Evolutionary conservation across 2,113 vertebrate genomes (phyloP).

Genomic region (Actenoides hombroni): DNA sequence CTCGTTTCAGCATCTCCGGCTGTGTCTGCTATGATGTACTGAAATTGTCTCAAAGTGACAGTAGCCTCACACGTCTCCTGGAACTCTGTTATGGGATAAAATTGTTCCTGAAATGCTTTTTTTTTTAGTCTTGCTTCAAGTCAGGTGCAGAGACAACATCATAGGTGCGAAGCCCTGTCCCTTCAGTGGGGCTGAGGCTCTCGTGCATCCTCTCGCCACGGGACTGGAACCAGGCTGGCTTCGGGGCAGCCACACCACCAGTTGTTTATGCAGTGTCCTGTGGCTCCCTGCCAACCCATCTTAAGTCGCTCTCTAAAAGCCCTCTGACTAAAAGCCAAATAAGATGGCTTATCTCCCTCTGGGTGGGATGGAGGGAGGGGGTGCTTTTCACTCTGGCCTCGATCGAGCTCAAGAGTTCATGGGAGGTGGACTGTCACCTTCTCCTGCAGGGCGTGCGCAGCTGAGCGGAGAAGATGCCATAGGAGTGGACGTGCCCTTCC

Average conservation of each 20-base stretch:
- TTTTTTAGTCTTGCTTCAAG: background rate
- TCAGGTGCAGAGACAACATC: accelerated
- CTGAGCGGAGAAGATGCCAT: accelerated
- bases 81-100: background rate
- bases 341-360: background rate
- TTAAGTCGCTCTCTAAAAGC: background rate
- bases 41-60: background rate
- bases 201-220: accelerated
- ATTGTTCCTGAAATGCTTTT: background rate
- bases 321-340: background rate
- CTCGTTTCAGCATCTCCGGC: background rate
- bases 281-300: background rate
- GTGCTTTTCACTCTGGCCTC: background rate
- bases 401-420: background rate
- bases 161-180: accelerated
- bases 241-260: background rate
- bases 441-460: background rate
- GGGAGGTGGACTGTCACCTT: background rate
- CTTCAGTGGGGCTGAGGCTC: background rate
- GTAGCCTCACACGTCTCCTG: accelerated
- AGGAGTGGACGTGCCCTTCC: background rate
- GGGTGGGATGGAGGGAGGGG: background rate
- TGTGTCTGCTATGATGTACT: accelerated
- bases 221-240: background rate
- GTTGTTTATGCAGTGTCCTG: background rate